phyloP scores from a whole-genome alignment of 1,140 invertebrate genomes.

The Akabosia matsudoensis region DNA sequence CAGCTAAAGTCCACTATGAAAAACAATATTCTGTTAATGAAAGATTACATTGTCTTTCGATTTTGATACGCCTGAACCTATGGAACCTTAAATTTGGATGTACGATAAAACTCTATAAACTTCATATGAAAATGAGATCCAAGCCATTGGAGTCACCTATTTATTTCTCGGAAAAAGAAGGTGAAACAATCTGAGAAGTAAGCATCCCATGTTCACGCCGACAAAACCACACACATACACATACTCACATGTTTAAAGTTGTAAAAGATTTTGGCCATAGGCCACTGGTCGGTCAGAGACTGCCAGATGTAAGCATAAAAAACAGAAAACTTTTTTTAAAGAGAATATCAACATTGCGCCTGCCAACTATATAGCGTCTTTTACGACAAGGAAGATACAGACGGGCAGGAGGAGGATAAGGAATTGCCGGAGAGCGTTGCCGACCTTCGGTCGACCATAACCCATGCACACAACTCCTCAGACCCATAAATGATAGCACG shows the following conservation, averaged over 20 bases:
- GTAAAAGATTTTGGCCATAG: background rate
- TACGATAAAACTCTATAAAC: too few relatives aligned
- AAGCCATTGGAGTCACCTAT: background rate
- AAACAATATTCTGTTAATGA: too few relatives aligned
- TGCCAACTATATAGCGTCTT: background rate
- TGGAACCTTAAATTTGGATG: too few relatives aligned
- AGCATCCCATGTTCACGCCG: slow-evolving; percentile 11
- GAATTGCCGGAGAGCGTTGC: slow-evolving; percentile 1
- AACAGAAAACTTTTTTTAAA: background rate
- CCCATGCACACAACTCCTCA: background rate
- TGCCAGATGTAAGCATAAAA: background rate
- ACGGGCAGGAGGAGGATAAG: background rate
- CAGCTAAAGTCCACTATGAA: too few relatives aligned
- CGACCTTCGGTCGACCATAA: slow-evolving; percentile 19
- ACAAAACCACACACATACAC: slow-evolving; percentile 10
- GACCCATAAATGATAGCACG: background rate
- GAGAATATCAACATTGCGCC: background rate
- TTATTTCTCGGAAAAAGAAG: slow-evolving; percentile 15
- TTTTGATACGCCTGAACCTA: too few relatives aligned
- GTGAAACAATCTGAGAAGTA: background rate
- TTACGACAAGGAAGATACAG: slow-evolving; percentile 6
- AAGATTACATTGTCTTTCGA: too few relatives aligned
- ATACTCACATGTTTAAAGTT: background rate
- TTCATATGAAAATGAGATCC: background rate
- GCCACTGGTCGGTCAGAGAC: background rate